These are phyloP conservation scores for Ptiloglossa arizonensis DNA, from an alignment of 1,140 invertebrate genomes.

Conservation along the genomic window DNA sequence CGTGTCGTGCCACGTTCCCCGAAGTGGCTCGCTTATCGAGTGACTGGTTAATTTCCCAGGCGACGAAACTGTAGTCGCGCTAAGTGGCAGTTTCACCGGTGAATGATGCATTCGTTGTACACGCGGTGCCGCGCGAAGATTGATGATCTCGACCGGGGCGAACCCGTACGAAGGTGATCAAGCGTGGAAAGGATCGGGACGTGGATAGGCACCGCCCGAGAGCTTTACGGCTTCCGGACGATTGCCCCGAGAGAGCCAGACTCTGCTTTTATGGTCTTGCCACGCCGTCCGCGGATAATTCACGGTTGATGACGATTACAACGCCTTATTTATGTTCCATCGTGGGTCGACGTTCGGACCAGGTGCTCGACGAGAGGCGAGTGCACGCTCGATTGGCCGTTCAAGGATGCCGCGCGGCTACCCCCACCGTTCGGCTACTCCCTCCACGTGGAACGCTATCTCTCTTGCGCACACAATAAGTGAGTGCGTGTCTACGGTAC, in stretches of 20 bases:
- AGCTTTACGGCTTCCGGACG: conserved; percentile 48
- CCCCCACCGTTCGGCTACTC: no score
- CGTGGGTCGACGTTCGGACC: no score
- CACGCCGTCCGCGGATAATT: background rate
- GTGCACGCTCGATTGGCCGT: no score
- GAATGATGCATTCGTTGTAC: conserved; percentile 48
- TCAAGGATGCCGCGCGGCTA: no score
- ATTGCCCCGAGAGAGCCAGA: conserved; percentile 13
- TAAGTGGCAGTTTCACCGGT: conserved; percentile 39
- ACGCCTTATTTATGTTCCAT: background rate
- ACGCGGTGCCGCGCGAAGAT: conserved; percentile 33
- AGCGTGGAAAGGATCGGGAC: conserved; percentile 23
- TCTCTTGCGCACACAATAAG: no score
- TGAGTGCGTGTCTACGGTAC: no score
- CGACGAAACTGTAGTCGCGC: conserved; percentile 38
- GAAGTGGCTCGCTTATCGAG: conserved; percentile 24
- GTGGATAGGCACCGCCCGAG: conserved; percentile 9
- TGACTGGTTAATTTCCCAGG: conserved; percentile 60
- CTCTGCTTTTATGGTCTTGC: conserved; percentile 38
- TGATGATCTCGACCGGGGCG: conserved; percentile 37
- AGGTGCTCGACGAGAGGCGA: no score
- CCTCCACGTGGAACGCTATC: no score
- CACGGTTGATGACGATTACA: background rate
- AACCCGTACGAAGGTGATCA: conserved; percentile 38
- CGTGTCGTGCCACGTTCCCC: background rate